Conservation (phyloP, 2,113 vertebrate species). For the Nesogale talazaci region DNA sequence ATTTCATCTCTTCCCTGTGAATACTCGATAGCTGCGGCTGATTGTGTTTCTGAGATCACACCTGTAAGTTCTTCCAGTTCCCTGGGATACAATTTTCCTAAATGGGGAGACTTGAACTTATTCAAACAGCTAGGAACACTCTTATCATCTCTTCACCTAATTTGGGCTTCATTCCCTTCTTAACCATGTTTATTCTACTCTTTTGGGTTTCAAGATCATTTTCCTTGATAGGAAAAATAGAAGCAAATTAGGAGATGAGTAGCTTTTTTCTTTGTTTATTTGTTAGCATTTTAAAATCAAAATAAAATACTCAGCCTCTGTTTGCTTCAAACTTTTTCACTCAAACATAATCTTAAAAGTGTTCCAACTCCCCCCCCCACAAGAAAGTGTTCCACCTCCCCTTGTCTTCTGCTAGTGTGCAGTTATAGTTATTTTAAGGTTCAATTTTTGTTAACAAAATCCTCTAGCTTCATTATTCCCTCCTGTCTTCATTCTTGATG, state of each 20-base stretch:
- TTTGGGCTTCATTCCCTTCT: slow-evolving; percentile 67
- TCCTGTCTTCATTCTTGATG: not conserved
- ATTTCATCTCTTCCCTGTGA: not conserved
- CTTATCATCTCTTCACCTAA: slow-evolving; percentile 59
- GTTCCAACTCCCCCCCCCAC: too few relatives aligned
- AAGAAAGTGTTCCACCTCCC: too few relatives aligned
- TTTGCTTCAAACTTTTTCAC: slow-evolving; percentile 22
- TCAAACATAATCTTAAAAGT: not conserved
- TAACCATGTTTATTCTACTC: slow-evolving; percentile 63
- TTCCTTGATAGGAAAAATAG: slow-evolving; percentile 66
- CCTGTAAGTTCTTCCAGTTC: slow-evolving; percentile 32
- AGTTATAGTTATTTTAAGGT: not conserved
- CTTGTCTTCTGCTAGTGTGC: not conserved
- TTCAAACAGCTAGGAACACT: slow-evolving; percentile 57
- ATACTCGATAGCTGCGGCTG: not conserved
- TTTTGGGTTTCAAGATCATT: slow-evolving; percentile 65
- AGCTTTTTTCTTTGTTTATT: slow-evolving; percentile 53
- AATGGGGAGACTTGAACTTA: slow-evolving; percentile 43
- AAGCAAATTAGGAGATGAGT: slow-evolving; percentile 66
- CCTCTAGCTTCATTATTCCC: not conserved
- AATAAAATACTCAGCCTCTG: slow-evolving; percentile 12
- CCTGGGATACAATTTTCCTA: slow-evolving; percentile 31
- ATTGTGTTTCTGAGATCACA: slow-evolving; percentile 52
- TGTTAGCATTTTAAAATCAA: slow-evolving; percentile 56
- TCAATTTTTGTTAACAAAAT: not conserved